phyloP scores from a whole-genome alignment of 2,888 invertebrate genomes.

The Epirrhoe tristata region DNA sequence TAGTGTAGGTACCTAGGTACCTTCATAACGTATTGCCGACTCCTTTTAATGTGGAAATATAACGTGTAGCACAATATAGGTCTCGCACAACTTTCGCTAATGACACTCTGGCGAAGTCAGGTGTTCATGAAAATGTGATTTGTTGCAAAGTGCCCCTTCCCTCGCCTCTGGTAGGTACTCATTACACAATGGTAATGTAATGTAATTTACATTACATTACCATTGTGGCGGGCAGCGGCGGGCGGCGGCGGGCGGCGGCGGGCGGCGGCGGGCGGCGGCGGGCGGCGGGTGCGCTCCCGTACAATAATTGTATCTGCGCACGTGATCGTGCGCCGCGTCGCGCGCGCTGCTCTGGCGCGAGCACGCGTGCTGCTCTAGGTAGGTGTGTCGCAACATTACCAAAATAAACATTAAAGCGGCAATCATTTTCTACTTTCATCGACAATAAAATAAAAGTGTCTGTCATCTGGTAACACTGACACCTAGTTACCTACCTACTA shows the following conservation, averaged over 20 bases:
- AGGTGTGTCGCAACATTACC: constrained; percentile 8
- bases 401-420: constrained; percentile 21
- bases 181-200: no score
- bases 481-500: not conserved
- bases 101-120: constrained; percentile 1
- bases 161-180: no score
- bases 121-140: constrained; percentile 21
- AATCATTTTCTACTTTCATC: constrained; percentile 17
- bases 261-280: no score
- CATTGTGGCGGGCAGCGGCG: no score
- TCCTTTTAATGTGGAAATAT: not conserved
- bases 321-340: not conserved
- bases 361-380: not conserved
- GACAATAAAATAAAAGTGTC: not conserved
- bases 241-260: no score
- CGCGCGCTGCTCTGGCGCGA: not conserved
- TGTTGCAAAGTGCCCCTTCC: constrained; percentile 15
- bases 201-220: no score
- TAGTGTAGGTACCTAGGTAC: no score
- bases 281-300: no score
- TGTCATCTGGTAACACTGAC: not conserved
- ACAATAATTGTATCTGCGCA: no score
- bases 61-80: not conserved
- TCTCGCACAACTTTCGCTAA: constrained; percentile 2
- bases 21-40: not conserved